Conservation (phyloP, 2,797 vertebrate genomes). For the Ciconia nigra region DNA sequence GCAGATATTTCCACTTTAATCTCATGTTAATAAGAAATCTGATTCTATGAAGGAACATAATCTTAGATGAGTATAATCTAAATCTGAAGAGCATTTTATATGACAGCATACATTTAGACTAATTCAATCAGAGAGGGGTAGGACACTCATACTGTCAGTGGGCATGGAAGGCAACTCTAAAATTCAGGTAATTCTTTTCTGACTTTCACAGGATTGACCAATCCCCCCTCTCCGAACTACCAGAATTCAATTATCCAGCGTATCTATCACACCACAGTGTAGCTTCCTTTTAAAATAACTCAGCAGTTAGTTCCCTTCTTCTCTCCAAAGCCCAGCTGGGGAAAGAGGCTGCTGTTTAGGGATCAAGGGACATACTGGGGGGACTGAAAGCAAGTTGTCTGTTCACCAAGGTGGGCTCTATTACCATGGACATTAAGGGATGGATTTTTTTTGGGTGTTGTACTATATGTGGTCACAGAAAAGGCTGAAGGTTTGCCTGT, state of each 20-base stretch:
- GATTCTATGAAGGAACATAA: neutral
- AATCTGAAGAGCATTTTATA: neutral
- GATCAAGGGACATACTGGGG: neutral
- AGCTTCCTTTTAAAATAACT: neutral
- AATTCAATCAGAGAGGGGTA: neutral
- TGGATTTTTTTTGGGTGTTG: neutral
- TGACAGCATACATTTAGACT: neutral
- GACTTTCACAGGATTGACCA: neutral
- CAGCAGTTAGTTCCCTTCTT: neutral
- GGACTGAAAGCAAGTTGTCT: neutral
- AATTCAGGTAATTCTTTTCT: neutral
- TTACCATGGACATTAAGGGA: neutral
- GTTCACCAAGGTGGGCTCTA: neutral
- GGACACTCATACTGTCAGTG: neutral
- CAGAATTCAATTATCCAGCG: neutral
- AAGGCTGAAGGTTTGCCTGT: neutral
- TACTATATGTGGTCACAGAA: neutral
- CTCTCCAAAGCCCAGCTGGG: neutral
- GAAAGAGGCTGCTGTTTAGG: neutral
- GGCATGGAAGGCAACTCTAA: neutral
- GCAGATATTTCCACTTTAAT: neutral
- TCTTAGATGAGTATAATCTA: neutral
- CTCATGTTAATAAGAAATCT: neutral
- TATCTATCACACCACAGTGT: rapidly evolving
- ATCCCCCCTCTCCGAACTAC: neutral